These are phyloP conservation scores for Enteromius treurensis DNA, from an alignment of 2,797 vertebrate species.

Conservation along the genomic window DNA sequence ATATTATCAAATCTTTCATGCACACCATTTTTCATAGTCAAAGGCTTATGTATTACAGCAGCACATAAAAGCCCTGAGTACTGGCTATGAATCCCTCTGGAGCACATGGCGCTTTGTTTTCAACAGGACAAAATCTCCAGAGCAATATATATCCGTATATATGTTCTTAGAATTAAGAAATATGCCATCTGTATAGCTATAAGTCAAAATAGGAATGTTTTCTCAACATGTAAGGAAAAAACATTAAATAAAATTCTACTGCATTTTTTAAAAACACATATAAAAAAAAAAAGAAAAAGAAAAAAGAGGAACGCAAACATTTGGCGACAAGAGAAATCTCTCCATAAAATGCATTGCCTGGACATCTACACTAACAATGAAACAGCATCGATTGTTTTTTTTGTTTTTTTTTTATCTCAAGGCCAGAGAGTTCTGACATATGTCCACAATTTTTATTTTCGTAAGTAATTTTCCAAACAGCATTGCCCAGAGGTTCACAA, in stretches of 20 bases:
- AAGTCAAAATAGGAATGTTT: too few species aligned
- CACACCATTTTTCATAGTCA: slow-evolving; percentile 24
- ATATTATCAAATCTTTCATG: slow-evolving; percentile 28
- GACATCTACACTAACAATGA: slow-evolving; percentile 18
- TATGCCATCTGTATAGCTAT: not conserved
- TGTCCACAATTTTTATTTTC: slow-evolving; percentile 21
- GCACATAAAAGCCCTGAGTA: slow-evolving; percentile 31
- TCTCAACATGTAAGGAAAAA: not conserved
- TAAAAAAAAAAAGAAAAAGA: too few species aligned
- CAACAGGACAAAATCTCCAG: slow-evolving; percentile 10
- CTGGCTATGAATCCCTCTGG: slow-evolving; percentile 2
- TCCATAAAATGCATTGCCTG: not conserved
- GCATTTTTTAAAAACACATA: not conserved
- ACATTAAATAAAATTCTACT: too few species aligned
- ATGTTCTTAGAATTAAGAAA: not conserved
- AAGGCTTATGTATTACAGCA: slow-evolving; percentile 2
- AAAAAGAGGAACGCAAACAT: not conserved
- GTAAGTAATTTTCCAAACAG: slow-evolving; percentile 40
- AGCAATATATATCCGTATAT: not conserved
- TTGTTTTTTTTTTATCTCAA: slow-evolving; percentile 32
- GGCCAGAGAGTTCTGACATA: slow-evolving; percentile 11
- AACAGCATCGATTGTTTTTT: slow-evolving; percentile 19
- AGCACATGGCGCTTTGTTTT: slow-evolving; percentile 11
- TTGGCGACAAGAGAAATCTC: not conserved
- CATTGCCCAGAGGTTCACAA: slow-evolving; percentile 20